Conservation (phyloP, 2,113 vertebrate genomes). For the Colinus virginianus region DNA sequence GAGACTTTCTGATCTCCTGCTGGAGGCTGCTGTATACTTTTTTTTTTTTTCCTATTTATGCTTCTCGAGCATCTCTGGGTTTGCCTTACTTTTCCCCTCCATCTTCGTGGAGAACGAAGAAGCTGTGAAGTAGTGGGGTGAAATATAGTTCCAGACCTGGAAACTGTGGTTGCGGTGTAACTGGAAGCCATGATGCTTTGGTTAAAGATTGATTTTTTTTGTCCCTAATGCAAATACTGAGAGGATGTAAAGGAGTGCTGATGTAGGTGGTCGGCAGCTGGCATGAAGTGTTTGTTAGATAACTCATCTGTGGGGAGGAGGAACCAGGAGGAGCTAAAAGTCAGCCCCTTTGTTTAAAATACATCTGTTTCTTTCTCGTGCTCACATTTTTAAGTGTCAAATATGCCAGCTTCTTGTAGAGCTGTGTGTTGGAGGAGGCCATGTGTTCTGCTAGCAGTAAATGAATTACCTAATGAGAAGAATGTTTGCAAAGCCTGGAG, state of each 20-base stretch:
- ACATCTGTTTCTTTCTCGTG: constrained; percentile 4
- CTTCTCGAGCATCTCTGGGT: not conserved
- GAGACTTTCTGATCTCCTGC: not conserved
- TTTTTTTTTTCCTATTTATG: not conserved
- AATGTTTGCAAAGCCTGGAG: constrained; percentile 44
- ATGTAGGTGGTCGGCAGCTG: not conserved
- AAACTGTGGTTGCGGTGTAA: not conserved
- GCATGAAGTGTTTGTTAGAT: not conserved
- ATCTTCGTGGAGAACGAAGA: constrained; percentile 4
- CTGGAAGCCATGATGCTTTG: constrained; percentile 4
- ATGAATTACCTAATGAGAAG: constrained; percentile 57
- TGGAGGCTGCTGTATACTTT: not conserved
- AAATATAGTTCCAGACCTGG: not conserved
- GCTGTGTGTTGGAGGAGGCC: not conserved
- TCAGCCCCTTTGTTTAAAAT: constrained; percentile 14
- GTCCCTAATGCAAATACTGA: not conserved
- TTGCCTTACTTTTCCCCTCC: not conserved
- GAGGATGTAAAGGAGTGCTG: not conserved
- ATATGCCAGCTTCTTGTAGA: constrained; percentile 19
- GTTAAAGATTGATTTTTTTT: constrained; percentile 52
- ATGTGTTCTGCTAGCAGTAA: constrained; percentile 52
- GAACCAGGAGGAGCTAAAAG: constrained; percentile 2
- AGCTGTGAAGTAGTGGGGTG: not conserved
- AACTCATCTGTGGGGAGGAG: not conserved
- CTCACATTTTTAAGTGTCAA: not conserved